phyloP scores from a whole-genome alignment of 2,113 vertebrate species.

The Numida meleagris region DNA sequence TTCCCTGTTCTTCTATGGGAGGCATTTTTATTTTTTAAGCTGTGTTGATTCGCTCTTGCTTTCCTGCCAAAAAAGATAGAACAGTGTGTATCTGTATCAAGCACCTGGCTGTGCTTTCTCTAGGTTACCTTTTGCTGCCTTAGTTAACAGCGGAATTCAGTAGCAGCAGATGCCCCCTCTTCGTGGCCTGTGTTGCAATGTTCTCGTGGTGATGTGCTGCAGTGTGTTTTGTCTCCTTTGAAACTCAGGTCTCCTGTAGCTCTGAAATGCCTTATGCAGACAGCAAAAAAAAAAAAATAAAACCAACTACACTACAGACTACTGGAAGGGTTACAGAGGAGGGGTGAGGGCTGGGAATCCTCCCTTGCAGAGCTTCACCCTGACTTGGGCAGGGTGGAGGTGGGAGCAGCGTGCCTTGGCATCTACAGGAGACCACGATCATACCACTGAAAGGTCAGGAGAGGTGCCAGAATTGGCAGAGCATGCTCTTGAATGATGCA shows the following conservation, averaged over 20 bases:
- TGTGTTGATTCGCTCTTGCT: neutral
- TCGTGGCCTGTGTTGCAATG: neutral
- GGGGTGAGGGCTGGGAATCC: neutral
- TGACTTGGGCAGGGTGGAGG: neutral
- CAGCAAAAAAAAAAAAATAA: neutral
- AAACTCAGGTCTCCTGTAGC: neutral
- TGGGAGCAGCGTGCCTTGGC: neutral
- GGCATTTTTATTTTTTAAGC: neutral
- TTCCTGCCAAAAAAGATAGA: neutral
- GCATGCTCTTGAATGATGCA: neutral
- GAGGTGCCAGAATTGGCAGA: neutral
- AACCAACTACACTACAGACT: neutral
- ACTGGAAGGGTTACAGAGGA: neutral
- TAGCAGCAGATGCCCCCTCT: neutral
- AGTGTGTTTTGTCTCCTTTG: neutral
- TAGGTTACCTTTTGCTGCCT: neutral
- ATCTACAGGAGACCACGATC: neutral
- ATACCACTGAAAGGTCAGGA: neutral
- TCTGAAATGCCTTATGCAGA: conserved; percentile 4
- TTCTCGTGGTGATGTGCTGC: neutral
- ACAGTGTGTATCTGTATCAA: neutral
- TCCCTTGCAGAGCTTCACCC: neutral
- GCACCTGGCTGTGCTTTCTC: neutral
- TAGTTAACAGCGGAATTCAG: neutral
- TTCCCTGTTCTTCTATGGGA: neutral